phyloP scores from a whole-genome alignment of 2,888 invertebrate species.

The Andricus quercusramuli region DNA sequence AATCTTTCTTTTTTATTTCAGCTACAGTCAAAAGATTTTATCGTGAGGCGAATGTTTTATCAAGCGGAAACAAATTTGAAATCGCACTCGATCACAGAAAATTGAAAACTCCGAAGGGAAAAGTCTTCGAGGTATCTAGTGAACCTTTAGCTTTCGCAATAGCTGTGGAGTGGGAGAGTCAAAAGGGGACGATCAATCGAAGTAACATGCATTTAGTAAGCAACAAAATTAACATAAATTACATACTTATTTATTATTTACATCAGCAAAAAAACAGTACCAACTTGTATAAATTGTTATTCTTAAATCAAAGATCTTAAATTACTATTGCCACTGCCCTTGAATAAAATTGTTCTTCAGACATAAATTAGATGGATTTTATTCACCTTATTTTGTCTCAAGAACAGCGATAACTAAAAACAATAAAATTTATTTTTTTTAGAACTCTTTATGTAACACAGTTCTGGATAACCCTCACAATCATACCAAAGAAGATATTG shows the following conservation, averaged over 20 bases:
- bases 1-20: conserved; percentile 60
- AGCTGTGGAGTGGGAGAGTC: conserved; percentile 96
- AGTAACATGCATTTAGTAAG: conserved; percentile 94
- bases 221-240: conserved; percentile 28
- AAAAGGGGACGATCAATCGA: conserved; percentile 87
- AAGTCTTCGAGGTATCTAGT: conserved; percentile 87
- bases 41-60: conserved; percentile 85
- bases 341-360: conserved; percentile 15
- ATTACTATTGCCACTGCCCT: conserved; percentile 36
- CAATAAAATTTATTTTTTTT: conserved; percentile 71
- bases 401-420: not conserved
- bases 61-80: conserved; percentile 87
- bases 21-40: conserved; percentile 86
- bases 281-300: conserved; percentile 27
- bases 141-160: conserved; percentile 95
- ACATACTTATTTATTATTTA: conserved; percentile 31
- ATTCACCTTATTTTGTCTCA: not conserved
- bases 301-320: not conserved
- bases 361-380: conserved; percentile 33
- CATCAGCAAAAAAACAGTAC: conserved; percentile 17
- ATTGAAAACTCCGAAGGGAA: conserved; percentile 93
- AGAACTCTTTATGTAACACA: conserved; percentile 94
- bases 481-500: conserved; percentile 87
- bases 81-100: conserved; percentile 93
- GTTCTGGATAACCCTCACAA: conserved; percentile 95